phyloP scores from a whole-genome alignment of 2,797 vertebrate species.

The Kryptopterus vitreolus region DNA sequence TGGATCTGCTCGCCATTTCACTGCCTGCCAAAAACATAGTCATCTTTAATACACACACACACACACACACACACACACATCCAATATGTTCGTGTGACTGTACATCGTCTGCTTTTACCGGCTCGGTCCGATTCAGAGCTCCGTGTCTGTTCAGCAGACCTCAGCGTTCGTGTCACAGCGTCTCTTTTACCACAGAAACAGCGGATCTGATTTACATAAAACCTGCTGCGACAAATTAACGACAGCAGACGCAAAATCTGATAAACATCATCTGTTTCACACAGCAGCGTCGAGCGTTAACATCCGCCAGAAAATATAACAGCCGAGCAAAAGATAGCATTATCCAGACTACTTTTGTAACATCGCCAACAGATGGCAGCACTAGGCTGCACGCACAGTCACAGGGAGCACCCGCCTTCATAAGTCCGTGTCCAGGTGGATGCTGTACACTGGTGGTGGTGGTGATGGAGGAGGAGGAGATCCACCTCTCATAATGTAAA shows the following conservation, averaged over 20 bases:
- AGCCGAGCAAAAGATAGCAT: too few relatives aligned
- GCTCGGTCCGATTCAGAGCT: not conserved
- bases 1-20: constrained; percentile 3
- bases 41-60: constrained; percentile 10
- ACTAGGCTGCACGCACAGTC: too few relatives aligned
- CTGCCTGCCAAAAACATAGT: constrained; percentile 25
- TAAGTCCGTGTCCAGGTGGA: too few relatives aligned
- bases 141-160: not conserved
- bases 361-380: too few relatives aligned
- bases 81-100: constrained; percentile 6
- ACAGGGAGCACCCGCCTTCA: too few relatives aligned
- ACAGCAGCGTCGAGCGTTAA: not conserved
- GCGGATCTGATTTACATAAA: constrained; percentile 17
- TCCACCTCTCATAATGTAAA: too few relatives aligned
- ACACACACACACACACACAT: not conserved
- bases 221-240: constrained; percentile 35
- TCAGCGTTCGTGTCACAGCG: not conserved
- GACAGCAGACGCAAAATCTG: constrained; percentile 13
- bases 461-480: too few relatives aligned
- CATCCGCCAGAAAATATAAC: too few relatives aligned
- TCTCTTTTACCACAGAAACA: constrained; percentile 14
- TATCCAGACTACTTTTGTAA: too few relatives aligned
- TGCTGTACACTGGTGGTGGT: too few relatives aligned
- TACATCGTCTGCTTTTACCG: not conserved
- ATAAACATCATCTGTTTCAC: constrained; percentile 22